Base-by-base conservation (phyloP, 1,140 invertebrate species). In the Diachasmimorpha longicaudata region DNA sequence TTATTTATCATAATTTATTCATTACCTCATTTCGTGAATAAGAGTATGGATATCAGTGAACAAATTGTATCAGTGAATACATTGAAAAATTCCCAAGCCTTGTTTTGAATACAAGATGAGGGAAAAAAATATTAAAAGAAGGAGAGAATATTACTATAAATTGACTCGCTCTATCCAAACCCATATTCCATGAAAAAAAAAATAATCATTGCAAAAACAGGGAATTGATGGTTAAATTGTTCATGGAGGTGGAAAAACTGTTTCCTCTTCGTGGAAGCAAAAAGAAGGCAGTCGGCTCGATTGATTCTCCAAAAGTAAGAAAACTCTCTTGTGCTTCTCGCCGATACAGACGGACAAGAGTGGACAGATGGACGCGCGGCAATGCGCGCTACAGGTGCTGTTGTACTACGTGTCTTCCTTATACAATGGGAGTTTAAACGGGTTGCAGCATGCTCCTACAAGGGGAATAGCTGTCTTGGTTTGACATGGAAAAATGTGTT, bases 281-380 rank as follows among this genome's bases (percentile, higher is more conserved):
- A 63, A 63, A 63, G 19, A 25, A 63, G 58, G 58, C 11, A 11
- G 58, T 63, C 58, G 58, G 58, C 23, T 63, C 58, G 58, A 63
- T 63, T 63, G 58, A 63, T 63, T 63, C 58, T 63, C 58, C 19
- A 63, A 63, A 63, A 63, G 58, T 23, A 63, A 63, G 19, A 63
- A 63, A 63, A 63, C n/a, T 19, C 23, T n/a, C 58, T 63, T 31
- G 21, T 63, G 58, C 8, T 58, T 19, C n/a, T n/a, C 19, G 52
- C n/a, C 52, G 58, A 63, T 63, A 58, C 23, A 63, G 19, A 63
- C 23, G 58, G 58, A 63, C 16, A n/a, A 52, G n/a, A 19, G 58
- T 31, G 58, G 58, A 63, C 58, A 63, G 58, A 63, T 63, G 58
- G 58, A 63, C 58, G 58, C 52, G 52, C 19, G 14, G 58, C 58